Evolutionary conservation across 2,888 invertebrate species (phyloP).

Genomic region (Aleiodes leptofemur): DNA sequence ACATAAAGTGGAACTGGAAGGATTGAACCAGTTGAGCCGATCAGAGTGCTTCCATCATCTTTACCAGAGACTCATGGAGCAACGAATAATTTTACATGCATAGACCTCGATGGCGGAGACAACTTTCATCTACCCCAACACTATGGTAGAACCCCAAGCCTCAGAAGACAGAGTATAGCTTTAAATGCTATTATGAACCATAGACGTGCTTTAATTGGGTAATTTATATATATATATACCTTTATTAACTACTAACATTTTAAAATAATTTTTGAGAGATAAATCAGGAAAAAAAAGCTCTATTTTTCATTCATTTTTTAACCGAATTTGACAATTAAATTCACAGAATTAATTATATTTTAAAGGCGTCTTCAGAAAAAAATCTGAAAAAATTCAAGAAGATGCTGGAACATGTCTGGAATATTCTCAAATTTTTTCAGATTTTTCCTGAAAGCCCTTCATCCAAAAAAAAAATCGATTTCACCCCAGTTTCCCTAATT

Average conservation of each 20-base stretch:
- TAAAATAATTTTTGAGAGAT: too few relatives aligned
- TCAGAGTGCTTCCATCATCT: slow-evolving; percentile 33
- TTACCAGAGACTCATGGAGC: slow-evolving; percentile 49
- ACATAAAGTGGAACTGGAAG: slow-evolving; percentile 12
- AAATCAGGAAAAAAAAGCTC: too few relatives aligned
- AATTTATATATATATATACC: slow-evolving; percentile 46
- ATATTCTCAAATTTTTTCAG: too few relatives aligned
- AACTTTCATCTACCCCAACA: slow-evolving; percentile 58
- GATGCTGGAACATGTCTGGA: too few relatives aligned
- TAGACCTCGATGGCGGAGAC: slow-evolving; percentile 64
- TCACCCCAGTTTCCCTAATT: too few relatives aligned
- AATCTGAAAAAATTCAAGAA: too few relatives aligned
- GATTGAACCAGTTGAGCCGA: slow-evolving; percentile 46
- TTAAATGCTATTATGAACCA: slow-evolving; percentile 70
- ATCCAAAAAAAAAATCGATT: too few relatives aligned
- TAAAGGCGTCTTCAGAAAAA: too few relatives aligned
- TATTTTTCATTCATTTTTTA: too few relatives aligned
- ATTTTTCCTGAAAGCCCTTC: too few relatives aligned
- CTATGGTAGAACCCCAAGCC: slow-evolving; percentile 60
- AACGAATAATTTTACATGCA: slow-evolving; percentile 56
- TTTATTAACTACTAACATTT: slow-evolving; percentile 16
- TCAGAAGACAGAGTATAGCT: slow-evolving; percentile 67
- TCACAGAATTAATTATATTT: too few relatives aligned
- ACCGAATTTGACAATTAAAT: too few relatives aligned
- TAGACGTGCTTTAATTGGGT: slow-evolving; percentile 68